Base-by-base conservation (phyloP, 2,797 vertebrate genomes). In the Urophycis tenuis region DNA sequence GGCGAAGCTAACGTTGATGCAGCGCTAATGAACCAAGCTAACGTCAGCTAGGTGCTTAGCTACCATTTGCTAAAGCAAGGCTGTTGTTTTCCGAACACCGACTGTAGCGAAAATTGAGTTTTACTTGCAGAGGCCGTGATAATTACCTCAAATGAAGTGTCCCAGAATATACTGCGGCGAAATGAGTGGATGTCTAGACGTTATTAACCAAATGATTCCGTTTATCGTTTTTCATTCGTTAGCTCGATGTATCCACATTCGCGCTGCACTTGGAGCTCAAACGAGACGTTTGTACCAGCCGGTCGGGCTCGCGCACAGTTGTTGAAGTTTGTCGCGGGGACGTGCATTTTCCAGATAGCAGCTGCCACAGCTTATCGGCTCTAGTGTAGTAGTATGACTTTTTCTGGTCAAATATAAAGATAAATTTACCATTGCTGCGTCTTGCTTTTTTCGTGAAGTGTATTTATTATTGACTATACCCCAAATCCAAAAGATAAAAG, bases 121-220 rank as follows among this genome's bases (percentile, higher is more conserved):
- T 83, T 53, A 12, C 35, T 79, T 33, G 70, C 76, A 34, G 2
- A 34, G 81, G 39, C 81, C 74, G 73, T 75, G 15, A 72, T 49
- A 76, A 91, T 92, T 86, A 93, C 93, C 92, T 91, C 82, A 85
- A 87, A 85, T 83, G 79, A 86, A 88, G 87, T 89, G 80, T 89
- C 85, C 88, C 80, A 83, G 79, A 77, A 77, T 49, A 79, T 76
- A 80, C 67, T 71, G 83, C 74, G 60, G 79, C 74, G 15, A 30
- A 45, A 77, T 0, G 39, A 17, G 45, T n/a, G 77, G 33, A 15
- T 39, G 32, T 80, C 8, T 15, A 15, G 29, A 9, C 75, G 83
- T 30, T 80, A 49, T 70, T 17, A 78, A 71, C 73, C 53, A 70
- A 41, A 74, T 70, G 32, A 69, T 75, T 79, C 77, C 72, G 72